A percentile compares a stretch with the other conserved stretches of the same genome.
Conservation (phyloP, 2,113 vertebrate genomes). For the Siniperca chuatsi region DNA sequence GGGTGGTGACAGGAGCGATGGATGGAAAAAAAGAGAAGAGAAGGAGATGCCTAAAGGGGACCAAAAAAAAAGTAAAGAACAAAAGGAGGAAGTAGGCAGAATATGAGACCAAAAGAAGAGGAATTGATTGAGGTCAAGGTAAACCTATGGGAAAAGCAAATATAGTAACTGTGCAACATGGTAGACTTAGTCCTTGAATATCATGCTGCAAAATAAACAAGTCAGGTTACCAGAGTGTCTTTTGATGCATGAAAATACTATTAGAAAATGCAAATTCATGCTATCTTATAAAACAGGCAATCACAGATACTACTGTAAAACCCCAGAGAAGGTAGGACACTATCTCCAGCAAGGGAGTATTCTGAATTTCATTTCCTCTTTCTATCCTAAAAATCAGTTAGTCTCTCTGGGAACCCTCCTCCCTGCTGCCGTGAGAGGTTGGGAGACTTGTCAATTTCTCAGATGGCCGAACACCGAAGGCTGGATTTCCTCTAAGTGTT, state of each 20-base stretch:
- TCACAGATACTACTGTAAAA: neutral
- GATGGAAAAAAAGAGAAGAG: neutral
- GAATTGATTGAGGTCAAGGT: neutral
- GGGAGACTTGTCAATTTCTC: slow-evolving; percentile 78
- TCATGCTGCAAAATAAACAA: slow-evolving; percentile 1
- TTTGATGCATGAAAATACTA: neutral
- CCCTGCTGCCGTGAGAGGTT: slow-evolving; percentile 46
- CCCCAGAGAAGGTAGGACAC: neutral
- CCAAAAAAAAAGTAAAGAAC: neutral
- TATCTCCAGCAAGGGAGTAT: neutral
- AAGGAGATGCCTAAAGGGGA: neutral
- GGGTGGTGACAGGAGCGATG: neutral
- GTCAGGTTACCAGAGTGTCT: neutral
- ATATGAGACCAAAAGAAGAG: neutral
- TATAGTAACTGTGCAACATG: neutral
- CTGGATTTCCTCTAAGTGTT: slow-evolving; percentile 69
- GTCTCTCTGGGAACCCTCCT: slow-evolving; percentile 49
- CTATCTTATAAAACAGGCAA: neutral
- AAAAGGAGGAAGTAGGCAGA: neutral
- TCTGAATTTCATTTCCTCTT: neutral
- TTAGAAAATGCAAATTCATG: slow-evolving; percentile 20
- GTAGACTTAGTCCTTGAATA: neutral
- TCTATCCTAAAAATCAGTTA: slow-evolving; percentile 41
- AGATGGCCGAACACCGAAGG: slow-evolving; percentile 73
- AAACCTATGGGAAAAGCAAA: neutral